Evolutionary conservation across 2,113 vertebrate genomes (phyloP), one percentile per base, ranked within the genome.

Genomic region (Tichodroma muraria): DNA sequence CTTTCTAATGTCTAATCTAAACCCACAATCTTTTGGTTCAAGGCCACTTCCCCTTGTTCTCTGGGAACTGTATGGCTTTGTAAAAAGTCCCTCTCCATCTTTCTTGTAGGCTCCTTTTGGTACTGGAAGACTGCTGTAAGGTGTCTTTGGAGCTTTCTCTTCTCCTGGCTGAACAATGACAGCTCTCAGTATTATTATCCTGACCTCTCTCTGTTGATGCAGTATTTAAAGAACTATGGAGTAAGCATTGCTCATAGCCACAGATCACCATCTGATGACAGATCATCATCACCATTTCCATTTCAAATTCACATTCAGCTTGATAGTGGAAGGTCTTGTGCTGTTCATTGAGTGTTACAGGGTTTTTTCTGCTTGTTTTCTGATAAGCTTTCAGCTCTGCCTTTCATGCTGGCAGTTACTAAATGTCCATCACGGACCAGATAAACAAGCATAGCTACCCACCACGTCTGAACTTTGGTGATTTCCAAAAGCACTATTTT

Each of bases 181-280:
- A 27, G 1, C 10, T 27, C 23, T 21, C 54, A 11, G 21, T 11
- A 8, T 47, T 0, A 0, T 35, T 28, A 40, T 38, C 56, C 40
- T 72, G 53, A 71, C 37, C 35, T 70, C 50, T 66, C 33, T 72
- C 24, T 65, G 11, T 38, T 63, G 38, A 3, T 83, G n/a, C 7
- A 30, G 7, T 52, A 20, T 54, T 63, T 70, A 40, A 78, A 79
- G 25, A 89, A 33, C 19, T 47, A 6, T 15, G 19, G 30, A 69
- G 22, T 40, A 50, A 70, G 6, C 18, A n/a, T 3, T 28, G 27
- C 28, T 47, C 40, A 33, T 2, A 82, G 23, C 22, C 10, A 3
- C 6, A 59, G 38, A 72, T 25, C 47, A 72, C n/a, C n/a, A n/a
- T n/a, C n/a, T n/a, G n/a, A n/a, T n/a, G n/a, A n/a, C n/a, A n/a